A percentile compares a stretch with the other conserved stretches of the same genome.
These are phyloP conservation scores for Channa maculata DNA, from an alignment of 2,113 vertebrate species.

Conservation along the genomic window DNA sequence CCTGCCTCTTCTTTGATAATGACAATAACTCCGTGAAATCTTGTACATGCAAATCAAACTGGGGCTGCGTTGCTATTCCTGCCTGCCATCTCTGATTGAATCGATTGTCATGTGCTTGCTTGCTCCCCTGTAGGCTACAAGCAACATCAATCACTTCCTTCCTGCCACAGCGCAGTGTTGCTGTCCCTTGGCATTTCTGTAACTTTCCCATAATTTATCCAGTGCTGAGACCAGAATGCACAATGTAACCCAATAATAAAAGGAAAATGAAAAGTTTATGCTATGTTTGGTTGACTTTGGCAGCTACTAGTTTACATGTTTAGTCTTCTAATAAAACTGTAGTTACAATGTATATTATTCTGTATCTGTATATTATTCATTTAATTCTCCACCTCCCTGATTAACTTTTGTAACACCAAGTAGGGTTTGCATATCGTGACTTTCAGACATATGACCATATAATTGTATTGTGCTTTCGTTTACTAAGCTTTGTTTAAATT, in stretches of 20 bases:
- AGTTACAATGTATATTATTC: background rate
- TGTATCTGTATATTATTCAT: background rate
- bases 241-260: slow-evolving; percentile 2
- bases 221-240: slow-evolving; percentile 3
- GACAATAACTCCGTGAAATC: slow-evolving; percentile 36
- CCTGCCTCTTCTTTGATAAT: slow-evolving; percentile 38
- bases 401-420: too few relatives aligned
- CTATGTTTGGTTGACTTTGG: slow-evolving; percentile 4
- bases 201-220: slow-evolving; percentile 63
- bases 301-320: slow-evolving; percentile 27
- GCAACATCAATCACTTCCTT: slow-evolving; percentile 63
- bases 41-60: slow-evolving; percentile 44
- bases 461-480: too few relatives aligned
- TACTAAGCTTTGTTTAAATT: too few relatives aligned
- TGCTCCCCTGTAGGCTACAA: slow-evolving; percentile 64
- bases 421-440: too few relatives aligned
- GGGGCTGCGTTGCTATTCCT: slow-evolving; percentile 31
- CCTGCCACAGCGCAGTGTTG: slow-evolving; percentile 35
- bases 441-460: too few relatives aligned
- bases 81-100: slow-evolving; percentile 55
- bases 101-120: slow-evolving; percentile 49
- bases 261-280: slow-evolving; percentile 29
- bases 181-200: slow-evolving; percentile 41
- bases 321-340: background rate
- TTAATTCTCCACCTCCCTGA: background rate